Percentiles rank a stretch among this genome's conserved stretches.
These are phyloP conservation scores for Pipa parva DNA, from an alignment of 2,113 vertebrate species.

Conservation along the genomic window DNA sequence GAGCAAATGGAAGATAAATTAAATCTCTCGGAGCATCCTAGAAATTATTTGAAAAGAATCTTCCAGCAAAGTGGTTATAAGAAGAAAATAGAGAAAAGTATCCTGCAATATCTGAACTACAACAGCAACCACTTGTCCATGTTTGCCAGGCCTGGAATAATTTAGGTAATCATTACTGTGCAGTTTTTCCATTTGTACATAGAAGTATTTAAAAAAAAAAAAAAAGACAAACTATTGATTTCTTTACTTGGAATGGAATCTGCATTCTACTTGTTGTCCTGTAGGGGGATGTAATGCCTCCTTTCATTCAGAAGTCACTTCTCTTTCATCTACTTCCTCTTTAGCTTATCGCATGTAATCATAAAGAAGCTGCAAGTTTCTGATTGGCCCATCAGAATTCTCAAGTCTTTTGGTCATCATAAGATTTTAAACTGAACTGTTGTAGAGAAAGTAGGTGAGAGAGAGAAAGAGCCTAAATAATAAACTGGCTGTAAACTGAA, in stretches of 20 bases:
- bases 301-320: no score
- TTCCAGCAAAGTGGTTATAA: slow-evolving; percentile 45
- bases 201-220: not conserved
- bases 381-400: no score
- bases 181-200: not conserved
- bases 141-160: slow-evolving; percentile 66
- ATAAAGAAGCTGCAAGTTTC: no score
- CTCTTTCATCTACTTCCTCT: no score
- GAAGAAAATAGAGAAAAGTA: slow-evolving; percentile 53
- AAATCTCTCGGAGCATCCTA: slow-evolving; percentile 44
- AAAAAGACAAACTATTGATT: no score
- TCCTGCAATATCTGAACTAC: slow-evolving; percentile 69
- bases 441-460: no score
- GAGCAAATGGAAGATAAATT: slow-evolving; percentile 53
- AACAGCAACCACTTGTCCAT: slow-evolving; percentile 81
- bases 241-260: not conserved
- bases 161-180: slow-evolving; percentile 44
- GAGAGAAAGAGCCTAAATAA: no score
- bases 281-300: slow-evolving; percentile 15
- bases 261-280: slow-evolving; percentile 5
- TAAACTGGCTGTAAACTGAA: no score
- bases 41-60: slow-evolving; percentile 44
- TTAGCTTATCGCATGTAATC: no score
- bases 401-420: no score
- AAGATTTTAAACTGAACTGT: no score